Conservation (phyloP, 2,113 vertebrate species). For the Suricata suricatta region DNA sequence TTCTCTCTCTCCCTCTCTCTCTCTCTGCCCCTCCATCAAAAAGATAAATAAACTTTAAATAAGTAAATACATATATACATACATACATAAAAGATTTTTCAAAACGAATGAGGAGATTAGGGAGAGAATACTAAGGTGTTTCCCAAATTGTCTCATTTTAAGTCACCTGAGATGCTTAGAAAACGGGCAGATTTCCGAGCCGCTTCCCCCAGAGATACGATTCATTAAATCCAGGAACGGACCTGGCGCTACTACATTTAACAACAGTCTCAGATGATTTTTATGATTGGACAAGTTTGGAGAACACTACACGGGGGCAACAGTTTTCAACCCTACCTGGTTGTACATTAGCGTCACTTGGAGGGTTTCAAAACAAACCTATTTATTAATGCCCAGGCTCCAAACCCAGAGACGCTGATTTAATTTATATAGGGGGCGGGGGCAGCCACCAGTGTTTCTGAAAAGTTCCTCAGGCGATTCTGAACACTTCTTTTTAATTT, state of each 20-base stretch:
- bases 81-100: too few relatives aligned
- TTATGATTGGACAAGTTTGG: background rate
- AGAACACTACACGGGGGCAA: background rate
- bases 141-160: constrained; percentile 30
- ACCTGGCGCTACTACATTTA: background rate
- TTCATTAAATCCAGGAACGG: background rate
- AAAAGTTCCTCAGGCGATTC: background rate
- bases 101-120: background rate
- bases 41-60: too few relatives aligned
- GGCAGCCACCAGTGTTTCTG: background rate
- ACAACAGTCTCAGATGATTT: background rate
- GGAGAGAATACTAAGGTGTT: constrained; percentile 13
- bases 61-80: too few relatives aligned
- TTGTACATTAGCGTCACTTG: background rate
- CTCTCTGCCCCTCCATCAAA: too few relatives aligned
- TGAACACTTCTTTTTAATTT: too few relatives aligned
- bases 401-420: background rate
- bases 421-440: background rate
- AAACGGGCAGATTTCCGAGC: background rate
- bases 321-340: background rate
- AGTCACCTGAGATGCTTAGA: background rate
- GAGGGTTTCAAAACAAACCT: background rate
- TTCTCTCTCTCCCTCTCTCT: too few relatives aligned
- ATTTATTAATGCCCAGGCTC: background rate
- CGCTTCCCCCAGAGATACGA: background rate